Percentiles rank a stretch among this genome's conserved stretches.
phyloP scores from a whole-genome alignment of 2,113 vertebrate species.

The Ctenomys sociabilis region DNA sequence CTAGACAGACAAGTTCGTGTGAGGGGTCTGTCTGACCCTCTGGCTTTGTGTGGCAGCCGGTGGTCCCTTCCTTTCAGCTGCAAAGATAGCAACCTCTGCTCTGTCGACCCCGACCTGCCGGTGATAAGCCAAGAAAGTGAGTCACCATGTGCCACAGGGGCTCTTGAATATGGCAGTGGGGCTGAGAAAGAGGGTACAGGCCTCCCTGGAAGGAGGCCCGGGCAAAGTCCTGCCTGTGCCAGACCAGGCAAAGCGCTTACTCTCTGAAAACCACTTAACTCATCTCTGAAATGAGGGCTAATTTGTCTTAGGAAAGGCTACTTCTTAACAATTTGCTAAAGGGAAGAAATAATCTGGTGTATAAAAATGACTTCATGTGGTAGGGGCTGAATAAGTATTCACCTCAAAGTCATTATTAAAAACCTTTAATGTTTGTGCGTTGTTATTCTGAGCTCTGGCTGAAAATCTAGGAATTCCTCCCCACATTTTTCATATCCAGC shows the following conservation, averaged over 20 bases:
- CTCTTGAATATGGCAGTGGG: conserved; percentile 26
- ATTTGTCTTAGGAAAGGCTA: background rate
- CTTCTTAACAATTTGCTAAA: background rate
- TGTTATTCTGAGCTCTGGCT: background rate
- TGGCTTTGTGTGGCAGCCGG: conserved; percentile 63
- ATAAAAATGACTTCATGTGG: background rate
- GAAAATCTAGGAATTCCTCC: background rate
- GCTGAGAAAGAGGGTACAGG: conserved; percentile 1
- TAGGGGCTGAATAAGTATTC: background rate
- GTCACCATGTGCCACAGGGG: conserved; percentile 24
- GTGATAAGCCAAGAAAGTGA: conserved; percentile 67
- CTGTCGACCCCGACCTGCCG: background rate
- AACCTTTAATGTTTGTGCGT: background rate
- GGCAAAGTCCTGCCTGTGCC: background rate
- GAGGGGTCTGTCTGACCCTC: conserved; percentile 62
- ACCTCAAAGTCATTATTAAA: background rate
- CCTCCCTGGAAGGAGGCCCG: background rate
- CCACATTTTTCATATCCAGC: background rate
- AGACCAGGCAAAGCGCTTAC: background rate
- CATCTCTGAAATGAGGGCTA: background rate
- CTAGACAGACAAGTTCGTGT: conserved; percentile 76
- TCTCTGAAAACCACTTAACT: background rate
- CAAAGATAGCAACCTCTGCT: conserved; percentile 48
- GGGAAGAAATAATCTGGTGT: background rate
- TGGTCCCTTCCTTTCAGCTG: conserved; percentile 63